Percentiles rank a stretch among this genome's conserved stretches.
These are phyloP conservation scores for Periplaneta americana DNA, from an alignment of 1,140 invertebrate species.

Conservation along the genomic window DNA sequence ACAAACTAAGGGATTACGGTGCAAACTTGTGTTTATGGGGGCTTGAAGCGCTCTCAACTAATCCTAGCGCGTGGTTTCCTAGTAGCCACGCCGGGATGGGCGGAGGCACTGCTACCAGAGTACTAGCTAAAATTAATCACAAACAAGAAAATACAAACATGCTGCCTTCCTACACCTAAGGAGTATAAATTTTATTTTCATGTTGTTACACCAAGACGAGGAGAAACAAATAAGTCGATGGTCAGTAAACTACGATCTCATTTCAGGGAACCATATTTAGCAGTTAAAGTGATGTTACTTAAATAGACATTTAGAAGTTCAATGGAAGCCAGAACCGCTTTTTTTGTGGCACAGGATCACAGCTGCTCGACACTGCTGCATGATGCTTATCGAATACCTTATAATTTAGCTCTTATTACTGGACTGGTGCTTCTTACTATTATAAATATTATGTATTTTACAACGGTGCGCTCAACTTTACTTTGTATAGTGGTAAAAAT, in stretches of 20 bases:
- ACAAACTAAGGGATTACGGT: background rate
- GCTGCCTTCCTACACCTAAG: background rate
- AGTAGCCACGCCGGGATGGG: background rate
- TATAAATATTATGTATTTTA: no score
- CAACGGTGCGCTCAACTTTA: no score
- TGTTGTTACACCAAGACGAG: background rate
- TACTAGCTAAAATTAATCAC: background rate
- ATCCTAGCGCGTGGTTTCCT: background rate
- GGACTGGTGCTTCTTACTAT: no score
- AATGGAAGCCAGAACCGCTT: no score
- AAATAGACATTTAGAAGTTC: no score
- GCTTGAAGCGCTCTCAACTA: background rate
- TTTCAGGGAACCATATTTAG: no score
- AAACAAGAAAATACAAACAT: background rate
- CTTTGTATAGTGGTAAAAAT: no score
- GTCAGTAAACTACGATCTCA: background rate
- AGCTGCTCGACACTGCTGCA: no score
- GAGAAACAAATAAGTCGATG: background rate
- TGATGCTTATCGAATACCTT: no score
- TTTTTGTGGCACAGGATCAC: no score
- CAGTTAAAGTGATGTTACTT: no score
- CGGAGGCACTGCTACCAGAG: background rate
- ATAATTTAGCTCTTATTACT: no score
- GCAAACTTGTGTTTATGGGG: background rate
- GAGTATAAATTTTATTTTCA: background rate